phyloP scores from a whole-genome alignment of 37 sponge, comb jelly and placozoan genomes.

The Cladorhizidae sp. region DNA sequence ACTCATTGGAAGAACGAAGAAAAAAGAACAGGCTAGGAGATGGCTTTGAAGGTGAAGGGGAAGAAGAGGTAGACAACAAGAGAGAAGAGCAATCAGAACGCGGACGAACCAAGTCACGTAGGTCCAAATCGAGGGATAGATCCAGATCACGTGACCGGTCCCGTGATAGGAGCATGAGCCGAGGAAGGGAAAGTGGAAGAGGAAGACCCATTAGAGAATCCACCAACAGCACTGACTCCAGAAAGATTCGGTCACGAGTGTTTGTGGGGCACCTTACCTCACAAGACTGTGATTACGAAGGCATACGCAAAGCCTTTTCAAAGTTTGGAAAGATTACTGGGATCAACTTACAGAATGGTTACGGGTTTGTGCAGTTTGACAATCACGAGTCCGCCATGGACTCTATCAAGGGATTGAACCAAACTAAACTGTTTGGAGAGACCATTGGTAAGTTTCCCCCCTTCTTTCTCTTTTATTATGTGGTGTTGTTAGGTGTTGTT shows the following conservation, averaged over 20 bases:
- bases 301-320: slow-evolving; percentile 31
- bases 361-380: slow-evolving; percentile 72
- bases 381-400: slow-evolving; percentile 32
- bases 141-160: neutral
- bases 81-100: neutral
- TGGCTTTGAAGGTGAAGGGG: neutral
- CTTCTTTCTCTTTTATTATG: too few species aligned
- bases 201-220: neutral
- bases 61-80: neutral
- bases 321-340: slow-evolving; percentile 46
- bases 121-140: neutral
- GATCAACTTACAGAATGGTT: slow-evolving; percentile 49
- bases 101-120: neutral
- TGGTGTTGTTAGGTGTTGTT: too few species aligned
- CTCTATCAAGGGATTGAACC: slow-evolving; percentile 49
- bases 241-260: slow-evolving; percentile 32
- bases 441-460: slow-evolving; percentile 65
- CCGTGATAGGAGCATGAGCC: neutral
- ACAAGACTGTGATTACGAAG: slow-evolving; percentile 12
- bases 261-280: slow-evolving; percentile 67
- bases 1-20: neutral
- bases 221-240: slow-evolving; percentile 43
- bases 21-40: neutral
- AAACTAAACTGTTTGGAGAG: slow-evolving; percentile 32
- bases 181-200: neutral